Evolutionary conservation across 2,888 invertebrate genomes (phyloP), one percentile per base, ranked within the genome.

Genomic region (Oxycera nigricornis): DNA sequence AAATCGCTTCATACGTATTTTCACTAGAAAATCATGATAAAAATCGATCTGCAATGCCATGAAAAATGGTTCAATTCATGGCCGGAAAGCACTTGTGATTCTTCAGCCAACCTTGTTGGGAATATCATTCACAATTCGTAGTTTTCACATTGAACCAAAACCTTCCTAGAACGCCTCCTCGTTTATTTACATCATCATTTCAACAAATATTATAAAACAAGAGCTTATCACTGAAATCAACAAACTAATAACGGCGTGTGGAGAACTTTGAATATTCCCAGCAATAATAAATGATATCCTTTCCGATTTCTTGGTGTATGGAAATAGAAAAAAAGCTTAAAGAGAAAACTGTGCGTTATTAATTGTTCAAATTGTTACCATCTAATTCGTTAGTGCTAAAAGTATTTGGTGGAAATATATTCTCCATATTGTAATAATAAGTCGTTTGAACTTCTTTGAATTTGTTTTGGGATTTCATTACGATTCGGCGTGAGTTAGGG

Each of bases 251-350:
- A 57, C 74, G 35, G 14, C 52, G 77, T 14, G 83, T 80, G 57
- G 79, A 79, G 17, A 84, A 82, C 79, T 83, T 83, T 31, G 80
- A 81, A 79, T 84, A 83, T 1, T 82, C 57, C 83, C 83, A 84
- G 31, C 79, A 77, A 74, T 82, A 81, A 76, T 85, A 85, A 1
- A 80, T 77, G 17, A 80, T 81, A 24, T 83, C 82, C 68, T 80
- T 83, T 17, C 78, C 77, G 55, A 80, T 74, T 74, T 83, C 81
- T 73, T 82, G 83, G 83, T 81, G 77, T 1, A 74, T 46, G 46
- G 17, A 46, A 46, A 11, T 35, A 7, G 6, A 6, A 35, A 46
- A 46, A 7, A 46, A 46, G 14, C 4, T n/a, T 46, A 70, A 41
- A 31, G 46, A n/a, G n/a, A n/a, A n/a, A n/a, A n/a, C n/a, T 52